A percentile compares a stretch with the other conserved stretches of the same genome.
phyloP scores from a whole-genome alignment of 2,888 invertebrate species.

The Glaucopsyche alexis region DNA sequence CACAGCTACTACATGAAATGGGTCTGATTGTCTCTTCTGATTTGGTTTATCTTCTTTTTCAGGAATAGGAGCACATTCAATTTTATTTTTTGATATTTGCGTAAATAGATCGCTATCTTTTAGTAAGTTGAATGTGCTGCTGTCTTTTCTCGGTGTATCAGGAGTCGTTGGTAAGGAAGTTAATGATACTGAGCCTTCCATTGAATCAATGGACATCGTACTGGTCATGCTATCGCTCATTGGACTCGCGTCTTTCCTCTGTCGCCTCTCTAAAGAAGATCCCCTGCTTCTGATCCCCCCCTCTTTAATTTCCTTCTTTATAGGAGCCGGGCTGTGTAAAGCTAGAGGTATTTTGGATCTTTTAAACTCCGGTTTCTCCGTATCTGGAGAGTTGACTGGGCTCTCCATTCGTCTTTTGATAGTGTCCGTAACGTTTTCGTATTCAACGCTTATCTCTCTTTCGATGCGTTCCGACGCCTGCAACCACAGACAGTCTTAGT shows the following conservation, averaged over 20 bases:
- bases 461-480: slow-evolving; percentile 51
- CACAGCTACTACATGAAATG: slow-evolving; percentile 27
- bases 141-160: slow-evolving; percentile 69
- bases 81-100: slow-evolving; percentile 81
- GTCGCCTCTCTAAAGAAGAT: slow-evolving; percentile 53
- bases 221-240: slow-evolving; percentile 46
- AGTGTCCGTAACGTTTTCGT: slow-evolving; percentile 82
- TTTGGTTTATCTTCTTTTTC: slow-evolving; percentile 21
- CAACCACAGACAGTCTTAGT: slow-evolving; percentile 56
- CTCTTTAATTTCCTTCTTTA: slow-evolving; percentile 58
- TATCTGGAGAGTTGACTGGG: slow-evolving; percentile 65
- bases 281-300: slow-evolving; percentile 55
- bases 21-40: slow-evolving; percentile 37
- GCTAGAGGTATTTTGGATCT: slow-evolving; percentile 70
- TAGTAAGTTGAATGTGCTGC: slow-evolving; percentile 82
- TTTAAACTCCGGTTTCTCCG: slow-evolving; percentile 62
- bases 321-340: slow-evolving; percentile 63
- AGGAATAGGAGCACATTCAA: slow-evolving; percentile 38
- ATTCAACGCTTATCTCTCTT: slow-evolving; percentile 53
- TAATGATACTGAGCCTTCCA: slow-evolving; percentile 42
- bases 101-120: slow-evolving; percentile 85
- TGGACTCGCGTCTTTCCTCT: slow-evolving; percentile 41
- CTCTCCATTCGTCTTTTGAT: slow-evolving; percentile 80
- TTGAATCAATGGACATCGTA: slow-evolving; percentile 51
- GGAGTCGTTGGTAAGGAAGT: slow-evolving; percentile 50